Conservation (phyloP, 1,140 invertebrate genomes). For the Drepana arcuata region DNA sequence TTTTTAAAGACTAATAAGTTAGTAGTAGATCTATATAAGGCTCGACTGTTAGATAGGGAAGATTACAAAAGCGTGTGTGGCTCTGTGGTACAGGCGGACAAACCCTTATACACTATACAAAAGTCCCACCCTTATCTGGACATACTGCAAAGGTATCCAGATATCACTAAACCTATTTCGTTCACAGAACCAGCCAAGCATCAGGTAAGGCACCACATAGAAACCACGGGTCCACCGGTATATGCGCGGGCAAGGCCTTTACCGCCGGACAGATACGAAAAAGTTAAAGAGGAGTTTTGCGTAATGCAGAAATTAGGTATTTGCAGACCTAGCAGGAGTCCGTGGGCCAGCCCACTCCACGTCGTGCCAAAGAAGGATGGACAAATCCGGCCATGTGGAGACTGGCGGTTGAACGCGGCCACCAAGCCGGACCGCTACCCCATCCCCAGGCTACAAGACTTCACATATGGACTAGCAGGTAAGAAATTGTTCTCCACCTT, state of each 20-base stretch:
- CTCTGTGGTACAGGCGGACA: background rate
- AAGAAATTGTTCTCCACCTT: constrained; percentile 50
- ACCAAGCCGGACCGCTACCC: constrained; percentile 36
- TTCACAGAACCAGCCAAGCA: constrained; percentile 3
- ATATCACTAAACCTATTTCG: constrained; percentile 25
- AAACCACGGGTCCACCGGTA: constrained; percentile 41
- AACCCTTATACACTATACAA: constrained; percentile 6
- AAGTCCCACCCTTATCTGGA: constrained; percentile 9
- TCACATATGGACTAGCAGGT: constrained; percentile 11
- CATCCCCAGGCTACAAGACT: constrained; percentile 29
- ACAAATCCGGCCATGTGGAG: constrained; percentile 54
- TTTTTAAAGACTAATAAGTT: constrained; percentile 37
- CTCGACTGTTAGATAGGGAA: constrained; percentile 24
- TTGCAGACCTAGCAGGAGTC: constrained; percentile 14
- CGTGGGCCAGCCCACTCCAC: constrained; percentile 60
- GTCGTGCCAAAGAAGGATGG: constrained; percentile 54
- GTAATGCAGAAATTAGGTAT: constrained; percentile 24
- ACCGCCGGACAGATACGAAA: constrained; percentile 32
- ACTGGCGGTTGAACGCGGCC: constrained; percentile 44
- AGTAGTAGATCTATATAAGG: constrained; percentile 31
- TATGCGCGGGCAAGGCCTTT: constrained; percentile 33
- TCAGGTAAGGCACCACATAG: constrained; percentile 18
- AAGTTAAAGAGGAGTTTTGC: constrained; percentile 39
- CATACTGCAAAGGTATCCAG: constrained; percentile 17
- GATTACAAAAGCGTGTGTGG: constrained; percentile 9